phyloP scores from a whole-genome alignment of 2,888 invertebrate genomes.

The Sarcophaga variegata region DNA sequence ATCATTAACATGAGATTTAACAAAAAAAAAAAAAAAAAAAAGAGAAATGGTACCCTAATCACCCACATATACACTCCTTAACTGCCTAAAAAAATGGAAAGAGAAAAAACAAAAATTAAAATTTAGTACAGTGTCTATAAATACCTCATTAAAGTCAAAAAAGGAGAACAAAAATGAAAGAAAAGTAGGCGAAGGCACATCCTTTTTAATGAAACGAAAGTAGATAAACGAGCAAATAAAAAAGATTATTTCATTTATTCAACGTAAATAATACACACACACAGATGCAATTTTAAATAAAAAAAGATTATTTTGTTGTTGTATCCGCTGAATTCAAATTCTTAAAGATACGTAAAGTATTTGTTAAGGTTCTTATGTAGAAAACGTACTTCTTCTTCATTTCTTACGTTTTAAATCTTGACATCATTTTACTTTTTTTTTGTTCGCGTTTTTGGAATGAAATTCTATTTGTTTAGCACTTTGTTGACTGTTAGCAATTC shows the following conservation, averaged over 20 bases:
- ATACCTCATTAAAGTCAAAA: background rate
- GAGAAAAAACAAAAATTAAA: background rate
- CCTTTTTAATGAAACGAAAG: conserved; percentile 29
- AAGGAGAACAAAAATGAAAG: conserved; percentile 1
- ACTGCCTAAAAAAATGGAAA: background rate
- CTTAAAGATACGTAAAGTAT: background rate
- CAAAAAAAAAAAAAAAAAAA: background rate
- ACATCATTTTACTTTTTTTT: background rate
- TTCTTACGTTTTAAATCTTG: background rate
- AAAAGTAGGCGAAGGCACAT: conserved; percentile 18
- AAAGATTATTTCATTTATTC: conserved; percentile 45
- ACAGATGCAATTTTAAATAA: background rate
- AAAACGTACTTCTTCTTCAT: background rate
- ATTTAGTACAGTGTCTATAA: background rate
- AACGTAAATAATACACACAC: background rate
- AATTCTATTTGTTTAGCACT: background rate
- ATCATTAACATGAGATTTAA: conserved; percentile 31
- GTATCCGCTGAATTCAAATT: background rate
- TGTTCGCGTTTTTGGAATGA: background rate
- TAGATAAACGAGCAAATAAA: conserved; percentile 35
- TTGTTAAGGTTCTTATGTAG: conserved; percentile 8
- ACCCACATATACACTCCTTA: background rate
- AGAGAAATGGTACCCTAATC: background rate
- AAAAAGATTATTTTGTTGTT: background rate
- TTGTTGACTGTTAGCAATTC: too few species aligned